Evolutionary conservation across 2,797 vertebrate species (phyloP), one percentile per base, ranked within the genome.

Genomic region (Adelosebastes latens): DNA sequence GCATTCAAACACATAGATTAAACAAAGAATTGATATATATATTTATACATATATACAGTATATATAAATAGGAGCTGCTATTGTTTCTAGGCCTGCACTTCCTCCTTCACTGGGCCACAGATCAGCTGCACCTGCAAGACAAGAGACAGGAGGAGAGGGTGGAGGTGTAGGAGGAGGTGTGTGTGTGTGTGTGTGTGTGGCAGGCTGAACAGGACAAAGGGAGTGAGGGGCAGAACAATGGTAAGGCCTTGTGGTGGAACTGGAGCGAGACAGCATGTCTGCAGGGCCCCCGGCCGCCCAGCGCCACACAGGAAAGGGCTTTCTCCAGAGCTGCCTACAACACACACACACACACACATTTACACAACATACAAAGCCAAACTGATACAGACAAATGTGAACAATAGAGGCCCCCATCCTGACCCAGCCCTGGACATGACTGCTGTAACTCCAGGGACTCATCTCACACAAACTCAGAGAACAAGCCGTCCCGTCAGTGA

Each of bases 221-320:
- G 90, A 93, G 90, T 86, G 82, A 75, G 72, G 58, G 49, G 36
- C 52, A 91, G 93, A 96, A 96, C 96, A 96, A 96, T 96, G 83
- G 94, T 69, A 89, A 94, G 94, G 91, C 93, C 92, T 89, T 91
- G 84, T 59, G 72, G 80, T 94, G 94, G 95, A 94, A 94, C 93
- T 91, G 76, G 80, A 80, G 74, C 91, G 91, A 96, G 96, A 96
- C 95, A 96, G 92, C 70, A 80, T 93, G 96, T 96, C 95, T 96
- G 93, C 92, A 29, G 81, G 75, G 74, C 85, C 59, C 85, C 66
- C 85, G 80, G 82, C 89, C 87, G 80, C 84, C 89, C 83, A 89
- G 93, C 88, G 91, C 92, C 92, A 92, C 91, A 95, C 94, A 96
- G 95, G 96, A 96, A 96, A 90, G 79, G 77, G 84, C 92, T 94